A percentile compares a stretch with the other conserved stretches of the same genome.
phyloP scores from a whole-genome alignment of 2,888 invertebrate genomes.

The Tetrapedia diversipes region DNA sequence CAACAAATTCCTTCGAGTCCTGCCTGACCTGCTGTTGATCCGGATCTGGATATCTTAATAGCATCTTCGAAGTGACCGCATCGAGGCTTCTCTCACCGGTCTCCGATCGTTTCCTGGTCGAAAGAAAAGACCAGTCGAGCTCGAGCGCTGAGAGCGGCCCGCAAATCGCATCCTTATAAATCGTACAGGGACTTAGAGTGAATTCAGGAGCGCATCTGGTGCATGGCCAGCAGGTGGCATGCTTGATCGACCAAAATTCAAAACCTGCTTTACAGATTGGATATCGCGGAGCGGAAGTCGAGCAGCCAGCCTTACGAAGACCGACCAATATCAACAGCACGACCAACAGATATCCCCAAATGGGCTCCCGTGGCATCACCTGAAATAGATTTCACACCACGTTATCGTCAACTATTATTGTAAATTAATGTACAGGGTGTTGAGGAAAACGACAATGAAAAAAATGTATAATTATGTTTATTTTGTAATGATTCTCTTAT shows the following conservation, averaged over 20 bases:
- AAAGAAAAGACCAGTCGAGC: conserved; percentile 86
- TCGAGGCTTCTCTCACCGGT: conserved; percentile 55
- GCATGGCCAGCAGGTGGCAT: conserved; percentile 88
- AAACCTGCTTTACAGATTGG: conserved; percentile 83
- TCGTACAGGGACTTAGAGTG: conserved; percentile 89
- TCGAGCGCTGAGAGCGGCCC: conserved; percentile 87
- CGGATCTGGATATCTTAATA: conserved; percentile 67
- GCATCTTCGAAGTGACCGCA: conserved; percentile 65
- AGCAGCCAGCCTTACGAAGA: conserved; percentile 53
- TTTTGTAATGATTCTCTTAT: too few relatives aligned
- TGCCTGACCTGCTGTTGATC: conserved; percentile 42
- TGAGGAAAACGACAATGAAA: too few relatives aligned
- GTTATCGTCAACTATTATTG: too few relatives aligned
- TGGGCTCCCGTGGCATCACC: conserved; percentile 77
- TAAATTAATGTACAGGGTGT: too few relatives aligned
- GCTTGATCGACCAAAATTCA: conserved; percentile 88
- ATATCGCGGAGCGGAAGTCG: conserved; percentile 66
- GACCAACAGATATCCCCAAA: conserved; percentile 72
- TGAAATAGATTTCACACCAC: conserved; percentile 42
- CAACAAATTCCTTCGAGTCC: conserved; percentile 39
- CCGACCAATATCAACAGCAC: conserved; percentile 72
- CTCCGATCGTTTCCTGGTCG: conserved; percentile 82
- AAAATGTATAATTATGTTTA: too few relatives aligned
- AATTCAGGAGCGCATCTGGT: conserved; percentile 87
- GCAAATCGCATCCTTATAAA: conserved; percentile 90